phyloP scores from a whole-genome alignment of 2,888 invertebrate species.

The Agapostemon virescens region DNA sequence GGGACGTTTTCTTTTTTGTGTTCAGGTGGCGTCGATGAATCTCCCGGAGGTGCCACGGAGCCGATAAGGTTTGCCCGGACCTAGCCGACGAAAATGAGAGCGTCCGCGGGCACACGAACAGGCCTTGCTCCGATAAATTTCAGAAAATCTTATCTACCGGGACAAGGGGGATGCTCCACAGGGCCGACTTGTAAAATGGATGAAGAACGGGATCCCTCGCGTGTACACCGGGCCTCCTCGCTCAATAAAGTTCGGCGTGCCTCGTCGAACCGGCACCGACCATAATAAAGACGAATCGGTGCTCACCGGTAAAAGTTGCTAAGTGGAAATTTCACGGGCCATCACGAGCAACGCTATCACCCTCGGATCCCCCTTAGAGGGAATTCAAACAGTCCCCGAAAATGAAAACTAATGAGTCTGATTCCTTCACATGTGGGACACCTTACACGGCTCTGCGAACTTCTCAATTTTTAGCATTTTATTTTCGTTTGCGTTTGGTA shows the following conservation, averaged over 20 bases:
- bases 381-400: constrained; percentile 3
- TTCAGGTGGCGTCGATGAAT: constrained; percentile 43
- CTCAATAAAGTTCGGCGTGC: constrained; percentile 36
- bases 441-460: background rate
- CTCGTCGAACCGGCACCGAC: constrained; percentile 26
- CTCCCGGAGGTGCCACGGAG: constrained; percentile 46
- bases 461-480: background rate
- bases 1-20: constrained; percentile 26
- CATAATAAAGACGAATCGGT: constrained; percentile 49
- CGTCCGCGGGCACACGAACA: constrained; percentile 19
- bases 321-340: constrained; percentile 29
- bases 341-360: background rate
- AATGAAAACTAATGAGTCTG: constrained; percentile 5
- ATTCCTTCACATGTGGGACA: background rate
- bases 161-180: constrained; percentile 2
- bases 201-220: constrained; percentile 32
- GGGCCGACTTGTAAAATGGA: constrained; percentile 49
- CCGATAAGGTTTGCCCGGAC: constrained; percentile 56
- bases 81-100: constrained; percentile 21
- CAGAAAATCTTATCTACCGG: constrained; percentile 49
- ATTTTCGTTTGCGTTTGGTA: background rate
- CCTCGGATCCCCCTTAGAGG: background rate
- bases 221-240: constrained; percentile 19
- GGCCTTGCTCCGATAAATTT: constrained; percentile 50
- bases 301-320: constrained; percentile 21